Conservation (phyloP, 2,888 invertebrate species). For the Protonemura montana region DNA sequence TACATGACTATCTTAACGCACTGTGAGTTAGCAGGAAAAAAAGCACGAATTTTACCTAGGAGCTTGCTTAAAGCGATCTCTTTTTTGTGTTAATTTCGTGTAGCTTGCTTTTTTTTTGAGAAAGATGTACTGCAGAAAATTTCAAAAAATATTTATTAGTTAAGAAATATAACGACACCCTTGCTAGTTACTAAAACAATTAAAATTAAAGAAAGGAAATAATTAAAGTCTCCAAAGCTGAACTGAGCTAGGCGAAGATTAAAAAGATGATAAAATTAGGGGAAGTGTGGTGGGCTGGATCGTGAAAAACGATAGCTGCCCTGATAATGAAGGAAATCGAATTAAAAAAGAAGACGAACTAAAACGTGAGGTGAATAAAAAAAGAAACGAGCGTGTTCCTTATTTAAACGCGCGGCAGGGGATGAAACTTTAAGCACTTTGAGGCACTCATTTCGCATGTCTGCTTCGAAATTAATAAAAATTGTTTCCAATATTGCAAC, state of each 20-base stretch:
- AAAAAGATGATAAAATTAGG: constrained; percentile 30
- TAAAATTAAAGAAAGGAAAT: constrained; percentile 9
- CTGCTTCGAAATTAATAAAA: constrained; percentile 7
- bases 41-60: too few relatives aligned
- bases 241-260: constrained; percentile 25
- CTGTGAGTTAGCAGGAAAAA: too few relatives aligned
- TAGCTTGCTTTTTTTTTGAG: too few relatives aligned
- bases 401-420: constrained; percentile 1
- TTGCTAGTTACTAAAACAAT: background rate
- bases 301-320: constrained; percentile 27
- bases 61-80: too few relatives aligned
- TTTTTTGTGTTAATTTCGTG: too few relatives aligned
- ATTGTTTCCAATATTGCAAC: background rate
- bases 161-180: background rate
- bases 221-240: background rate
- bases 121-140: too few relatives aligned
- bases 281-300: constrained; percentile 10
- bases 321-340: constrained; percentile 37
- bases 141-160: background rate
- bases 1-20: background rate
- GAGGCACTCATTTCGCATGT: background rate
- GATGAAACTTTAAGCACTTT: constrained; percentile 12
- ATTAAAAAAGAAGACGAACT: constrained; percentile 16
- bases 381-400: background rate
- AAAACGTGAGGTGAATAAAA: constrained; percentile 29